Base-by-base conservation (phyloP, 2,888 invertebrate species). In the Cosmorhoe ocellata region DNA sequence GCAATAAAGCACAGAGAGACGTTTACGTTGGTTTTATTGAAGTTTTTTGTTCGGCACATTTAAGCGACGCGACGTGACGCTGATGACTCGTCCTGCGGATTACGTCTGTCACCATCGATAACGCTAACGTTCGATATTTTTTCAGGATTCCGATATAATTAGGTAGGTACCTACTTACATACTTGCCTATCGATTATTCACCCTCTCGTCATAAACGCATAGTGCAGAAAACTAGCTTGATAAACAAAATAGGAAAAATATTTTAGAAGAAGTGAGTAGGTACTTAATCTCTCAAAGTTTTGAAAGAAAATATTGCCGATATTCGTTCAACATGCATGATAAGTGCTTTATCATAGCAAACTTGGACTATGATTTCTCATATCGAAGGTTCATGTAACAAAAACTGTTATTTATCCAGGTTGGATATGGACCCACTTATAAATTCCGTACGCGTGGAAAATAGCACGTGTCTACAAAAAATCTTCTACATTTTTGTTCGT, bases 1-100 rank as follows among this genome's bases (percentile, higher is more conserved):
- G 76, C 77, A 76, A 84, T 85, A 84, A 85, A 84, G 75, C 79
- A 76, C 74, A 66, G 61, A 66, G 71, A 74, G 72, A 72, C 74
- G 66, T 74, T 79, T 73, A 74, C 65, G 70, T 59, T 64, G 70
- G 61, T 79, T 81, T 83, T 79, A 82, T 80, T 80, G 79, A 76
- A 76, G 73, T 77, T 79, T 81, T 81, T 81, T 73, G 66, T 74
- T 71, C 74, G 74, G 70, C 61, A 78, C 81, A 78, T 79, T 81
- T 72, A 72, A 78, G 71, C 68, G 74, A 64, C 70, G 74, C 74
- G 74, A 69, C 77, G 61, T 72, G 74, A 69, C 75, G 60, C 63
- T 61, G 58, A 54, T 48, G 56, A 45, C 47, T 56, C 56, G 51
- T 61, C 62, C 63, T 58, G 49, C 56, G 46, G 61, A 63, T 71